Evolutionary conservation across 2,113 vertebrate genomes (phyloP).

Genomic region (Eonycteris spelaea): DNA sequence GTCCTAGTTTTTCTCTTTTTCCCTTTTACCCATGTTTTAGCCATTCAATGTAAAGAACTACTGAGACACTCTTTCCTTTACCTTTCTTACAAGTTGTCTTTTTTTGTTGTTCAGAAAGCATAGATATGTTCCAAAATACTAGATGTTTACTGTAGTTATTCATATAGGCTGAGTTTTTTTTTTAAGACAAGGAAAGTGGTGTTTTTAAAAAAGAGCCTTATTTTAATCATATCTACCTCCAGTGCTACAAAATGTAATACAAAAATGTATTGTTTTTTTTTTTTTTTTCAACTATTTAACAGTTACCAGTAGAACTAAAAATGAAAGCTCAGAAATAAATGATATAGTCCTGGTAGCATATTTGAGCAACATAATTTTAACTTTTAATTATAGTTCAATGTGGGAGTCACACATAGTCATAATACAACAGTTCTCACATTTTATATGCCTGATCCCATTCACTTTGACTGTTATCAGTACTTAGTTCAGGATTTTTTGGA

Average conservation of each 20-base stretch:
- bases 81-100: neutral
- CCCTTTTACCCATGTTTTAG: neutral
- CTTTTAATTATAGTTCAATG: slow-evolving; percentile 8
- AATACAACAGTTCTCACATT: neutral
- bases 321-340: slow-evolving; percentile 30
- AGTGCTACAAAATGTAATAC: slow-evolving; percentile 32
- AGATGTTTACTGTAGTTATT: neutral
- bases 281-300: neutral
- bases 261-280: neutral
- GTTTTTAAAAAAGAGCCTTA: slow-evolving; percentile 14
- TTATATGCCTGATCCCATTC: neutral
- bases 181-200: slow-evolving; percentile 43
- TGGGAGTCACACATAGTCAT: neutral
- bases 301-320: slow-evolving; percentile 15
- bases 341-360: neutral
- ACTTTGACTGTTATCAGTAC: neutral
- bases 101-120: slow-evolving; percentile 37
- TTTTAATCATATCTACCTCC: slow-evolving; percentile 49
- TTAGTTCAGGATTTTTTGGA: neutral
- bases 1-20: slow-evolving; percentile 29
- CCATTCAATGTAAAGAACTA: neutral
- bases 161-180: neutral
- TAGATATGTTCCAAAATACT: neutral
- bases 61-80: neutral
- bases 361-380: slow-evolving; percentile 29